Base-by-base conservation (phyloP, 2,888 invertebrate genomes). In the Gari tellinella region DNA sequence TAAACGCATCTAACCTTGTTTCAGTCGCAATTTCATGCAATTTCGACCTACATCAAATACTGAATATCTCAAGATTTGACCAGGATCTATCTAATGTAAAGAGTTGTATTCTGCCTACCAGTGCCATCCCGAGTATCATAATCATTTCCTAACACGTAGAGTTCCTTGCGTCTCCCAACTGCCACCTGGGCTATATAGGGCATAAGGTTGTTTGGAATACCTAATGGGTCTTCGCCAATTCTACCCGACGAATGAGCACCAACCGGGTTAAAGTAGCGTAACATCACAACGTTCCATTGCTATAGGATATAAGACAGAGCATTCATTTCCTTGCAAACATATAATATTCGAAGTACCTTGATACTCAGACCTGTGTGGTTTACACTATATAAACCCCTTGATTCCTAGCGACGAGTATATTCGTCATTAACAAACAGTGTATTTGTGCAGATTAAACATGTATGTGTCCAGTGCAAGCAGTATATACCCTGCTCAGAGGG, bases 221-320 rank as follows among this genome's bases (percentile, higher is more conserved):
- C 98, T 48, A 96, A 96, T 0, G 99, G 98, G 92, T 99, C 97
- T 92, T 99, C 99, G 0, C 99, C 99, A 80, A 99, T 98, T 73
- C 95, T 93, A 0, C 98, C 99, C 14, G 96, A 96, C 0, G 95
- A 95, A 93, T 99, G 98, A 15, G 98, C 97, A 15, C 99, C 99
- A 3, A 98, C 97, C 0, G 99, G 99, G 93, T 99, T 99, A 92
- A 99, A 99, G 92, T 99, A 99, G 40, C 99, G 94, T 62, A 99
- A 93, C 0, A 96, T 95, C 84, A 98, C 95, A 67, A 97, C 96
- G 91, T 97, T 97, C 98, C 98, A 99, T 91, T 95, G 95, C 96
- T 97, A 63, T 56, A 52, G 8, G 40, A n/a, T 14, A 40, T 12
- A 40, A 15, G 40, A 12, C 10, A 40, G 15, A 15, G 8, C n/a